Evolutionary conservation across 2,797 vertebrate species (phyloP), one percentile per base, ranked within the genome.

Genomic region (Melanotaenia boesemani): DNA sequence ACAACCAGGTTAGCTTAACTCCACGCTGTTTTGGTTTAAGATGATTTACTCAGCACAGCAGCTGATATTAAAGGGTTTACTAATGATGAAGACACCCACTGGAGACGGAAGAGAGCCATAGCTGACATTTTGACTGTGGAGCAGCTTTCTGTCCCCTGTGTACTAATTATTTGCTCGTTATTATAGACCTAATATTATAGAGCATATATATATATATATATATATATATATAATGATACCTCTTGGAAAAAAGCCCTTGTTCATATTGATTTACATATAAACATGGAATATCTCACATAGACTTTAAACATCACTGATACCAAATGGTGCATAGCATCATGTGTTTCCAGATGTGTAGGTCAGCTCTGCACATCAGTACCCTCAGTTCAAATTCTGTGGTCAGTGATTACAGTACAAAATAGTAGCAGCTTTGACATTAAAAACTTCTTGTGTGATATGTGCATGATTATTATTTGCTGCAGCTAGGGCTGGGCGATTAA

Each of bases 351-450:
- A 70, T 16, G 63, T 26, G 36, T 36, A 58, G 48, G 63, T 76
- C 65, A 69, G 54, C 58, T 26, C 60, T 57, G 37, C 50, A 74
- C 34, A 72, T 76, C 30, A 37, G 46, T 67, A 55, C 0, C 39
- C 46, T 64, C 18, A 0, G n/a, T 70, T 67, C 8, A 77, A 68
- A 67, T 10, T 72, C 24, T 67, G 52, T 65, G 57, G 44, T 74
- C 28, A 79, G 63, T 34, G 50, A 32, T 39, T 70, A 6, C 12
- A 55, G 13, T 26, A 26, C 16, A 67, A 73, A 65, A 76, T 16
- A 62, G 24, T 39, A 87, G 75, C 77, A 86, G 66, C 74, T 15
- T 62, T 5, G 55, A 59, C 36, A 41, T 62, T 61, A 41, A 80
- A 74, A 80, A 65, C 13, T 15, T 71, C 10, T 39, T 64, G 24